Percentiles rank a stretch among this genome's conserved stretches.
Conservation (phyloP, 2,113 vertebrate species). For the Turdus rufiventris region DNA sequence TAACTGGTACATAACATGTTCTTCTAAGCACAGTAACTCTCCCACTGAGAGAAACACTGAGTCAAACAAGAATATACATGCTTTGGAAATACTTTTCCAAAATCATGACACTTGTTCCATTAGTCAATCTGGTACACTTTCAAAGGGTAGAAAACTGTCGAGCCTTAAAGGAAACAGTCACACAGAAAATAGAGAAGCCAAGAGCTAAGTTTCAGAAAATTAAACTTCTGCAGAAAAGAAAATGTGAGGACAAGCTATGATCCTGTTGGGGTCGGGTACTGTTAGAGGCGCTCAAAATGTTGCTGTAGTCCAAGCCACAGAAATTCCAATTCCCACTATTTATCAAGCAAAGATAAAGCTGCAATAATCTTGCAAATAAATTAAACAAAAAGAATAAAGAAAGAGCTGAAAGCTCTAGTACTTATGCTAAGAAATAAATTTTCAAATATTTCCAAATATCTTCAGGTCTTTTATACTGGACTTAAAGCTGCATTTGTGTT, state of each 20-base stretch:
- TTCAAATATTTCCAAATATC: not conserved
- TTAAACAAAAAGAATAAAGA: not conserved
- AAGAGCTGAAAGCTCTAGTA: not conserved
- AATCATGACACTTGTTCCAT: not conserved
- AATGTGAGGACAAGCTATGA: not conserved
- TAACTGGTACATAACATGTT: constrained; percentile 8
- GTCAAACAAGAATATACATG: constrained; percentile 42
- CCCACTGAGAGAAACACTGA: not conserved
- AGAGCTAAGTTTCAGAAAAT: not conserved
- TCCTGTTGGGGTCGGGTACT: not conserved
- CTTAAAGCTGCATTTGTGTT: not conserved
- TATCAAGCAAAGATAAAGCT: not conserved
- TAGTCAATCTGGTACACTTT: not conserved
- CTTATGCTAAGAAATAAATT: not conserved
- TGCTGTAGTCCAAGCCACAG: not conserved
- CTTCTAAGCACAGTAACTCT: not conserved
- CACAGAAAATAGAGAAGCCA: not conserved
- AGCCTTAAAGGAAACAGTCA: not conserved
- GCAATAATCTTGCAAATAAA: not conserved
- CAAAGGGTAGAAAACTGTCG: not conserved
- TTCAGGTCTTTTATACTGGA: not conserved
- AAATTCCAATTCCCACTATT: not conserved
- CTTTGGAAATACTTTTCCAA: constrained; percentile 11
- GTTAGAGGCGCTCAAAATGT: not conserved
- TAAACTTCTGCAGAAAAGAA: not conserved